Conservation (phyloP, 1,140 invertebrate genomes). For the Galleria mellonella region DNA sequence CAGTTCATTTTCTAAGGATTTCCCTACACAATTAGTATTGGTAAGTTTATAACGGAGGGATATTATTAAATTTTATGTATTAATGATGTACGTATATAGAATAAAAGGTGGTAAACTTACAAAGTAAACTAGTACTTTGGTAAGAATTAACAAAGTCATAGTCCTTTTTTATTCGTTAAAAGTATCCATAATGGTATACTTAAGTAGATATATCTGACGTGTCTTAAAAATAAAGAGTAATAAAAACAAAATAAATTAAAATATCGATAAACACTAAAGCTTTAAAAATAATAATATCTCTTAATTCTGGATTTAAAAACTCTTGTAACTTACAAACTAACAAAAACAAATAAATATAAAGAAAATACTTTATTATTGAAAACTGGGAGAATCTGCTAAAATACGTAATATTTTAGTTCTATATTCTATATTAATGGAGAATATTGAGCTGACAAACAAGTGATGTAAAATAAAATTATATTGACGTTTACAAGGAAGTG, state of each 20-base stretch:
- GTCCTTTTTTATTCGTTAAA: background rate
- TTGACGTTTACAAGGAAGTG: too few relatives aligned
- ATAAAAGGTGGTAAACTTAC: slow-evolving; percentile 13
- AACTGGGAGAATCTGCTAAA: background rate
- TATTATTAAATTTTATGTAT: slow-evolving; percentile 12
- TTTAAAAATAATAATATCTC: slow-evolving; percentile 58
- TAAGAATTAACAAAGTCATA: slow-evolving; percentile 13
- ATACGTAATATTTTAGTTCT: background rate
- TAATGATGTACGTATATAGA: slow-evolving; percentile 9
- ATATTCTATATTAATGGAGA: background rate
- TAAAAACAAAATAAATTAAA: slow-evolving; percentile 51
- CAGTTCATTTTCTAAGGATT: slow-evolving; percentile 5
- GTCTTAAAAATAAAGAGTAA: slow-evolving; percentile 7
- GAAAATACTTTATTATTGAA: slow-evolving; percentile 24
- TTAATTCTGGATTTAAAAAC: slow-evolving; percentile 58
- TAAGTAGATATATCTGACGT: background rate
- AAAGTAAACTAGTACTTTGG: slow-evolving; percentile 38
- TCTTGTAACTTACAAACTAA: slow-evolving; percentile 55
- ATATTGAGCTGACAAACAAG: background rate
- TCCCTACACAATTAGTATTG: slow-evolving; percentile 7
- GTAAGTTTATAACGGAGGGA: slow-evolving; percentile 26
- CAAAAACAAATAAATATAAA: slow-evolving; percentile 44
- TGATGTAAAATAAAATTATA: background rate
- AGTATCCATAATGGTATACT: too few relatives aligned
- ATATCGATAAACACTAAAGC: slow-evolving; percentile 34